Conservation (phyloP, 1,140 invertebrate genomes). For the Lepeophtheirus salmonis region DNA sequence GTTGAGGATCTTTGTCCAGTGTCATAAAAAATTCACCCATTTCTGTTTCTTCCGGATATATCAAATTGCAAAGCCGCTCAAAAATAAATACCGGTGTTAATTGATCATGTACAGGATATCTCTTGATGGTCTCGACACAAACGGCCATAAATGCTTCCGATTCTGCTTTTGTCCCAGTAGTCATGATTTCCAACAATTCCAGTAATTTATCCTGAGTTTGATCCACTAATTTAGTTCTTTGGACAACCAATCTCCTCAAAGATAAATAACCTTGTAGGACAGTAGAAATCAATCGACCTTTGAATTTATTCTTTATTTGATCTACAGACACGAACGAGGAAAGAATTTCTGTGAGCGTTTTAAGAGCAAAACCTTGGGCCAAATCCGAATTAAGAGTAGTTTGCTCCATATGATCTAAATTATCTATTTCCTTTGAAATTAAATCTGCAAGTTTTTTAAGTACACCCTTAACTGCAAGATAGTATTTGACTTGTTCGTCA, state of each 20-base stretch:
- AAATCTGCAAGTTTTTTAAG: conserved; percentile 62
- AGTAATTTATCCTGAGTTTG: conserved; percentile 89
- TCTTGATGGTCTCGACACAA: conserved; percentile 79
- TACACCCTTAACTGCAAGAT: conserved; percentile 57
- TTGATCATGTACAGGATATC: conserved; percentile 69
- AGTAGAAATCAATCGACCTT: conserved; percentile 63
- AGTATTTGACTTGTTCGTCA: conserved; percentile 62
- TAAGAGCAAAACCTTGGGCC: conserved; percentile 66
- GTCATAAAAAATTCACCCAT: conserved; percentile 88
- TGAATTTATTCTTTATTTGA: conserved; percentile 65
- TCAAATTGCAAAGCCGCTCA: conserved; percentile 87
- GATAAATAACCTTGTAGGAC: conserved; percentile 84
- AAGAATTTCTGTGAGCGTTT: conserved; percentile 66
- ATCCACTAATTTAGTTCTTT: conserved; percentile 80
- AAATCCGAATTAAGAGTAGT: conserved; percentile 81
- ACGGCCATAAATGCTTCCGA: conserved; percentile 92
- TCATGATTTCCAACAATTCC: conserved; percentile 87
- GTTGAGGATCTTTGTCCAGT: conserved; percentile 91
- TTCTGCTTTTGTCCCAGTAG: conserved; percentile 82
- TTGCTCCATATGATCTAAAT: conserved; percentile 63
- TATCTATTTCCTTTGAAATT: conserved; percentile 65
- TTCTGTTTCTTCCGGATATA: conserved; percentile 92
- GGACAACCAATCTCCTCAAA: conserved; percentile 69
- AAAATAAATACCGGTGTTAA: conserved; percentile 87
- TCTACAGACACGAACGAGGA: conserved; percentile 59